phyloP scores from a whole-genome alignment of 2,888 invertebrate species.

The Pterostichus madidus region DNA sequence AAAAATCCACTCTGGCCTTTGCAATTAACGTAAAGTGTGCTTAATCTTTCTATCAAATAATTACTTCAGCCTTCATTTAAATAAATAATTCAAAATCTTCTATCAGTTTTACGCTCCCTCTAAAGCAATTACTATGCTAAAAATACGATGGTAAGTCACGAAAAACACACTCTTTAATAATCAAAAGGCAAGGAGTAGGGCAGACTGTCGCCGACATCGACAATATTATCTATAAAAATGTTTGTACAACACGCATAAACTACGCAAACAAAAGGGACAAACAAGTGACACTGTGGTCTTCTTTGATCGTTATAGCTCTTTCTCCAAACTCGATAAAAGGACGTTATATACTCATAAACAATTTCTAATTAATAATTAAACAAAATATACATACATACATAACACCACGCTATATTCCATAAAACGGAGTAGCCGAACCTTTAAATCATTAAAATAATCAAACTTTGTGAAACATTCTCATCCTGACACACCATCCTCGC shows the following conservation, averaged over 20 bases:
- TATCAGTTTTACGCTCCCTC: slow-evolving; percentile 5
- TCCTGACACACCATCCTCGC: too few relatives aligned
- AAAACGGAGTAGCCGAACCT: too few relatives aligned
- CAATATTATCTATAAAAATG: slow-evolving; percentile 59
- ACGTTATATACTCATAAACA: slow-evolving; percentile 1
- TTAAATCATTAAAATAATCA: too few relatives aligned
- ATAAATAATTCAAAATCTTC: slow-evolving; percentile 51
- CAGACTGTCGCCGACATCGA: slow-evolving; percentile 30
- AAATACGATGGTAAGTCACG: slow-evolving; percentile 33
- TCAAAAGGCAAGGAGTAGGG: slow-evolving; percentile 44
- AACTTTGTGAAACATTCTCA: too few relatives aligned
- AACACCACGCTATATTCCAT: too few relatives aligned
- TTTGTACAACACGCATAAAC: slow-evolving; percentile 60
- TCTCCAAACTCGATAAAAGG: not conserved
- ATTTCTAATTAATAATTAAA: too few relatives aligned
- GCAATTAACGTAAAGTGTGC: slow-evolving; percentile 25
- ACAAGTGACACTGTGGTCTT: slow-evolving; percentile 42
- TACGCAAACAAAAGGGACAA: slow-evolving; percentile 27
- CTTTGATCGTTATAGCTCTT: not conserved
- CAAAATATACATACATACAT: too few relatives aligned
- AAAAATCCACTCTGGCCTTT: not conserved
- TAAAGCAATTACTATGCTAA: slow-evolving; percentile 32
- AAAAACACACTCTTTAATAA: slow-evolving; percentile 45
- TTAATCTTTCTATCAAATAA: slow-evolving; percentile 42
- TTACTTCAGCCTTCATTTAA: slow-evolving; percentile 40